phyloP scores from a whole-genome alignment of 2,888 invertebrate species.

The Drosophila pullipes region DNA sequence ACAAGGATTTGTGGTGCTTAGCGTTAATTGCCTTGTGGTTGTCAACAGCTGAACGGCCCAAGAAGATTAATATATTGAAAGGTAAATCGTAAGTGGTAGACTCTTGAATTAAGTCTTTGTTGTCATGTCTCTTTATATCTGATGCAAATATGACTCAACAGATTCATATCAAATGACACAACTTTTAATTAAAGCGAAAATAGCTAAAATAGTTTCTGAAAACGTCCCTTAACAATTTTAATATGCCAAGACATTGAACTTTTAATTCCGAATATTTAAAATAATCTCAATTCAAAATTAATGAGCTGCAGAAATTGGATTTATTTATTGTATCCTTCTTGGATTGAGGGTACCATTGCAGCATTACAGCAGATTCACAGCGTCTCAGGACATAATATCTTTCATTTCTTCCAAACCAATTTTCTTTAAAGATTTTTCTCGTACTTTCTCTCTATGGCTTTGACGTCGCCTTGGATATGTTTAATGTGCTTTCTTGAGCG shows the following conservation, averaged over 20 bases:
- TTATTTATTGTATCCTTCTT: not conserved
- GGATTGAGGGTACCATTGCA: not conserved
- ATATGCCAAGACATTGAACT: not conserved
- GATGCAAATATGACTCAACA: not conserved
- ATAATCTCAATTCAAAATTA: not conserved
- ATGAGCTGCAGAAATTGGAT: not conserved
- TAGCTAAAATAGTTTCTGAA: not conserved
- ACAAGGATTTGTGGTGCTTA: slow-evolving; percentile 75
- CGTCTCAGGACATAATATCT: not conserved
- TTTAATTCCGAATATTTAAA: not conserved
- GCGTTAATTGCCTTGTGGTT: slow-evolving; percentile 79
- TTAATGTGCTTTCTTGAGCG: slow-evolving; percentile 15
- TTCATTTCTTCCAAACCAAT: not conserved
- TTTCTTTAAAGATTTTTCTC: not conserved
- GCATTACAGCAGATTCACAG: not conserved
- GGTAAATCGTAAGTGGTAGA: slow-evolving; percentile 5
- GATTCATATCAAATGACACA: not conserved
- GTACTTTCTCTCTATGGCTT: too few relatives aligned
- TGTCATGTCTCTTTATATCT: not conserved
- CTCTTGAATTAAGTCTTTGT: not conserved
- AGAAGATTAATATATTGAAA: slow-evolving; percentile 17
- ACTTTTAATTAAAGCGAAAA: not conserved
- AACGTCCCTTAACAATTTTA: not conserved
- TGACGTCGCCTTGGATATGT: not conserved
- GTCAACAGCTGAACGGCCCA: slow-evolving; percentile 52